Conservation (phyloP, 2,113 vertebrate species). For the Potamarius usumacintae region DNA sequence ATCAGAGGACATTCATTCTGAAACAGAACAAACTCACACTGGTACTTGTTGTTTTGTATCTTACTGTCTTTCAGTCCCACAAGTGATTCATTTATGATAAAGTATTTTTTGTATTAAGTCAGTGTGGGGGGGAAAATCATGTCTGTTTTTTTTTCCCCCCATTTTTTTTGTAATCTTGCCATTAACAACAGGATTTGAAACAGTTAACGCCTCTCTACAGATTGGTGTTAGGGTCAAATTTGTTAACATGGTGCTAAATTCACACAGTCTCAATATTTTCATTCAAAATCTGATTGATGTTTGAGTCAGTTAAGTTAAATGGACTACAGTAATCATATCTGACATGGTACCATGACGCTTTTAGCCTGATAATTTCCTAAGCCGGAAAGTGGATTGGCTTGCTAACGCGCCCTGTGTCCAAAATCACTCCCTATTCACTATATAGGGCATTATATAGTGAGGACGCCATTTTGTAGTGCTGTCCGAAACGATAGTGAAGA, state of each 20-base stretch:
- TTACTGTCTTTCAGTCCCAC: background rate
- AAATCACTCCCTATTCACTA: too few relatives aligned
- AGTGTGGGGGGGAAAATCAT: background rate
- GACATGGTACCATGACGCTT: background rate
- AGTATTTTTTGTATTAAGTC: background rate
- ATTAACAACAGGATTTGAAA: background rate
- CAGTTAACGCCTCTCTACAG: background rate
- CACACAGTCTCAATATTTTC: background rate
- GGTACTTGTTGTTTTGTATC: background rate
- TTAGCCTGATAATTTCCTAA: background rate
- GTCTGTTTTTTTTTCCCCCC: background rate
- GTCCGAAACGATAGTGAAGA: too few relatives aligned
- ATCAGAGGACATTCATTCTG: background rate
- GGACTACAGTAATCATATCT: background rate
- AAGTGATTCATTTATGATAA: background rate
- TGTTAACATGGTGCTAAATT: background rate
- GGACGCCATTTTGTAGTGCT: too few relatives aligned
- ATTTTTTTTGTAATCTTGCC: background rate
- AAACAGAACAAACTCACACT: conserved; percentile 23
- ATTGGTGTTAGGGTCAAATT: background rate
- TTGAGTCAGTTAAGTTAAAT: background rate
- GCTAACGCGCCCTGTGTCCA: background rate
- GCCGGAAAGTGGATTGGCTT: background rate
- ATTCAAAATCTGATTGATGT: background rate
- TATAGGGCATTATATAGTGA: too few relatives aligned